Evolutionary conservation across 2,113 vertebrate species (phyloP).

Genomic region (Colossoma macropomum): DNA sequence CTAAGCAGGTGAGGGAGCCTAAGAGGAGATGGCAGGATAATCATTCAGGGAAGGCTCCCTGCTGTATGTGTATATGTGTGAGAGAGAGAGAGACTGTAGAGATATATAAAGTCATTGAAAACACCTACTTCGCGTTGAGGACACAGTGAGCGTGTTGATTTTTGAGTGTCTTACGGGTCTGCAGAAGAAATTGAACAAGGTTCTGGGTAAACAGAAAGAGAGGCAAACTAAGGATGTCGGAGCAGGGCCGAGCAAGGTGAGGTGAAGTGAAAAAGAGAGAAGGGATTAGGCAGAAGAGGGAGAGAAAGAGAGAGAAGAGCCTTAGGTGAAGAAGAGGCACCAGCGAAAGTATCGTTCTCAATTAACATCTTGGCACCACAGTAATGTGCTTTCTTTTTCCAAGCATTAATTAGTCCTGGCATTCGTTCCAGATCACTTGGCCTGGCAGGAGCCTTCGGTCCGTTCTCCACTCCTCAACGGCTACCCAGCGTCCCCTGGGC

Average conservation of each 20-base stretch:
- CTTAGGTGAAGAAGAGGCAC: slow-evolving; percentile 70
- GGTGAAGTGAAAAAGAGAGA: slow-evolving; percentile 17
- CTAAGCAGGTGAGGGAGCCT: slow-evolving; percentile 56
- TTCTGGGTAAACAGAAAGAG: slow-evolving; percentile 1
- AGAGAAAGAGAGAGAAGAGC: slow-evolving; percentile 54
- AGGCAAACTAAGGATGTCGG: background rate
- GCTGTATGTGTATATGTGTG: background rate
- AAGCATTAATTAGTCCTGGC: slow-evolving; percentile 79
- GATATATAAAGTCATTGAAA: background rate
- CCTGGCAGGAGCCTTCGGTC: slow-evolving; percentile 71
- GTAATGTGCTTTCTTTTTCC: slow-evolving; percentile 79
- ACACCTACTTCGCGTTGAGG: background rate
- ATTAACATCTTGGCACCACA: slow-evolving; percentile 76
- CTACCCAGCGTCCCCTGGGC: background rate
- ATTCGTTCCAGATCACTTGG: slow-evolving; percentile 78
- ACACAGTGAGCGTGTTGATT: background rate
- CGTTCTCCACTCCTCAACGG: slow-evolving; percentile 50
- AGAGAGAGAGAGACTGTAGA: too few relatives aligned
- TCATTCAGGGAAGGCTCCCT: slow-evolving; percentile 33
- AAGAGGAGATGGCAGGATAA: slow-evolving; percentile 50
- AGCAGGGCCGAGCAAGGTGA: slow-evolving; percentile 6
- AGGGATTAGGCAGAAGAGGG: slow-evolving; percentile 1
- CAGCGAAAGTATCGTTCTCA: slow-evolving; percentile 77
- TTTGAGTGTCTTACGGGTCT: background rate
- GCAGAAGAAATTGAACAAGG: background rate